phyloP scores from a whole-genome alignment of 2,797 vertebrate species.

The Pangasius larnaudii region DNA sequence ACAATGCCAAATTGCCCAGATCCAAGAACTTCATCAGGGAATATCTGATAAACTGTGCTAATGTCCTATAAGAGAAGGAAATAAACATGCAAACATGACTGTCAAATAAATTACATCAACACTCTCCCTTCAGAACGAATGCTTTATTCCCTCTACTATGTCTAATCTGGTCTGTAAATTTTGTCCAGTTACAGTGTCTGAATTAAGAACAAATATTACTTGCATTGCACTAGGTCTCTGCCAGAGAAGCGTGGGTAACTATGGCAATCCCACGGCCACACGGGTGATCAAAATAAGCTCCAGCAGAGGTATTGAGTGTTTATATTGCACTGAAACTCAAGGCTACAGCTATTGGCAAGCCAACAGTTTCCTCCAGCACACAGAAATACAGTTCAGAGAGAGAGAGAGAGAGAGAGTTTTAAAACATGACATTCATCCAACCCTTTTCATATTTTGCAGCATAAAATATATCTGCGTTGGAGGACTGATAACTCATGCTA shows the following conservation, averaged over 20 bases:
- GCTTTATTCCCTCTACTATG: constrained; percentile 25
- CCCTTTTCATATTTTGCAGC: constrained; percentile 16
- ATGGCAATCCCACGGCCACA: constrained; percentile 74
- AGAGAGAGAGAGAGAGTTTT: neutral
- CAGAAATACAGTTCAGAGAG: constrained; percentile 30
- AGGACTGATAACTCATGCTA: constrained; percentile 1
- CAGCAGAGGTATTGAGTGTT: constrained; percentile 65
- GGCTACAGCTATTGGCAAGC: constrained; percentile 54
- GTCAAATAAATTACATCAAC: constrained; percentile 30
- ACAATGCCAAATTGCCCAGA: constrained; percentile 98
- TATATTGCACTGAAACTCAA: constrained; percentile 58
- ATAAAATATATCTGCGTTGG: constrained; percentile 13
- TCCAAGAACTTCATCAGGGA: constrained; percentile 94
- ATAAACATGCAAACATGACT: constrained; percentile 7
- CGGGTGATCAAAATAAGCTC: constrained; percentile 79
- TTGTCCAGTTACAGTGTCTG: constrained; percentile 51
- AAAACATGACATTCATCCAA: constrained; percentile 15
- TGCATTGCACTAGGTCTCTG: constrained; percentile 63
- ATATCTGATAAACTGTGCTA: constrained; percentile 96
- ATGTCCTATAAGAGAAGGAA: constrained; percentile 83
- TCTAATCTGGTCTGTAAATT: constrained; percentile 37
- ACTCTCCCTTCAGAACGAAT: constrained; percentile 24
- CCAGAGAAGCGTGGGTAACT: constrained; percentile 71
- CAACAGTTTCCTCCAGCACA: constrained; percentile 32
- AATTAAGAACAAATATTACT: constrained; percentile 68